These are phyloP conservation scores for Conomelus anceps DNA, from an alignment of 2,888 invertebrate species.

Conservation along the genomic window DNA sequence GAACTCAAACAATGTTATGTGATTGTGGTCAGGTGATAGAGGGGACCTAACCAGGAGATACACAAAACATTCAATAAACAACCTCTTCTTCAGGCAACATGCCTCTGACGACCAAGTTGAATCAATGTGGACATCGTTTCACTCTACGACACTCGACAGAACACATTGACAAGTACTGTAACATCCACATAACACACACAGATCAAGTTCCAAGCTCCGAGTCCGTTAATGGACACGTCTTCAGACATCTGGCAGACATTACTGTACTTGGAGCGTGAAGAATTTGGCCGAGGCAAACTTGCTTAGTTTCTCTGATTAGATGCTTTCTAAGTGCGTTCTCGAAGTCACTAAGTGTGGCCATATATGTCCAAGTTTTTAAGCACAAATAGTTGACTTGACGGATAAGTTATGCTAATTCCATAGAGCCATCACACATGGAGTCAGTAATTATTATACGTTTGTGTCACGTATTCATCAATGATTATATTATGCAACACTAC, in stretches of 20 bases:
- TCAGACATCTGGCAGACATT: not conserved
- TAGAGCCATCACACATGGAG: too few species aligned
- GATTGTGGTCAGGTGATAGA: too few species aligned
- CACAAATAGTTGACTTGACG: not conserved
- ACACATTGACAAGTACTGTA: not conserved
- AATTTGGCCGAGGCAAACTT: not conserved
- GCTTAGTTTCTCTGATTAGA: not conserved
- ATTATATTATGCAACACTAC: too few species aligned
- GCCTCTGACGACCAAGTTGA: not conserved
- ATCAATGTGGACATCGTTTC: not conserved
- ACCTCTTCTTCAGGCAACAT: too few species aligned
- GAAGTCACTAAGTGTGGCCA: not conserved
- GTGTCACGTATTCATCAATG: too few species aligned
- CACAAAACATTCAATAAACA: too few species aligned
- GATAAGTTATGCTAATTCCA: not conserved
- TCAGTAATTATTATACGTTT: too few species aligned
- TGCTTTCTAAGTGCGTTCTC: not conserved
- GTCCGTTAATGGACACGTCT: not conserved
- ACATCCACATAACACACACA: not conserved
- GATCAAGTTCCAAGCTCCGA: not conserved
- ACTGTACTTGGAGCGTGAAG: not conserved
- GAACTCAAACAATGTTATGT: too few species aligned
- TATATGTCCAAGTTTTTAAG: not conserved
- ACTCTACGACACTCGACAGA: not conserved
- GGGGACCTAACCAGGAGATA: too few species aligned